Percentiles rank a stretch among this genome's conserved stretches.
Evolutionary conservation across 2,113 vertebrate species (phyloP).

Genomic region (Orycteropus afer): DNA sequence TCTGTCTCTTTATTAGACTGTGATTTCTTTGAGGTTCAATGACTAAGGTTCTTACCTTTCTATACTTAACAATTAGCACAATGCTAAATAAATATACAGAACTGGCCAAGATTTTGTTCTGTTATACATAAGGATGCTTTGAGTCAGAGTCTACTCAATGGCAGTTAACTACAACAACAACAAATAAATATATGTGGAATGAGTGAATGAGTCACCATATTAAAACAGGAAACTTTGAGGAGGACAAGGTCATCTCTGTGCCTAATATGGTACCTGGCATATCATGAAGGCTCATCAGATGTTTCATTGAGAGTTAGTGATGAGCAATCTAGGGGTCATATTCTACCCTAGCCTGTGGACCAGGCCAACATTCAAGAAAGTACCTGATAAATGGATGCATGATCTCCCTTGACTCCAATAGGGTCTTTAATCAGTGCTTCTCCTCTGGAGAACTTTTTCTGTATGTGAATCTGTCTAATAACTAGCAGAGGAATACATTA

Average conservation of each 20-base stretch:
- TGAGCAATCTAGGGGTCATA: not conserved
- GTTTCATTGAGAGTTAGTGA: not conserved
- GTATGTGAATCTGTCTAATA: not conserved
- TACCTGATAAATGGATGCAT: not conserved
- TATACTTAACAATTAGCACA: not conserved
- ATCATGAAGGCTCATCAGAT: not conserved
- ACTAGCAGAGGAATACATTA: not conserved
- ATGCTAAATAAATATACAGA: too few species aligned
- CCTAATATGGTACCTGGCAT: not conserved
- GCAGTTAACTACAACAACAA: not conserved
- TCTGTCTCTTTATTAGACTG: not conserved
- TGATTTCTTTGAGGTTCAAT: not conserved
- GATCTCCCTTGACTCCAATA: not conserved
- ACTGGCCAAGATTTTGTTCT: not conserved
- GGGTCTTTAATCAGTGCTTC: not conserved
- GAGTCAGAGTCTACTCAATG: not conserved
- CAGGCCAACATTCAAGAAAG: not conserved
- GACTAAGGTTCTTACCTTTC: not conserved
- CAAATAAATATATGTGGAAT: constrained; percentile 15
- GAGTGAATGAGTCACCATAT: not conserved
- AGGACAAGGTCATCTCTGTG: not conserved
- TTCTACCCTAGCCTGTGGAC: not conserved
- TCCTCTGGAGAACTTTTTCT: not conserved
- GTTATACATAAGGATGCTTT: not conserved
- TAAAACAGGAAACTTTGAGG: not conserved